Evolutionary conservation across 1,140 invertebrate species (phyloP), one percentile per base, ranked within the genome.

Genomic region (Meloidogyne hapla): DNA sequence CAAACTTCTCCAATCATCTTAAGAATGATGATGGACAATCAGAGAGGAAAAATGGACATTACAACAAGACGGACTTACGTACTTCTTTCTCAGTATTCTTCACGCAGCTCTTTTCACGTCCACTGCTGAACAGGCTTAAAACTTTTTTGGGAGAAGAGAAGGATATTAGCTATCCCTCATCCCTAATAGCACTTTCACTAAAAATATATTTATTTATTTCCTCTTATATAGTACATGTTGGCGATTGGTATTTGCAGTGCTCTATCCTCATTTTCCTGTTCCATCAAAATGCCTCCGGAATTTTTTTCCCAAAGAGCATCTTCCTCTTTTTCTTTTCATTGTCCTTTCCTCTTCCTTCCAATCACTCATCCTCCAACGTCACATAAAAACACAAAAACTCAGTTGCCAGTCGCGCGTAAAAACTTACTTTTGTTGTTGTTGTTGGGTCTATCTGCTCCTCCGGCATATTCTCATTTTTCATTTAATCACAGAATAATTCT

Each of bases 241-340:
- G 2, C 18, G 18, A 21, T 21, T 56, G 3, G 48, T 1, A 56
- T 15, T 33, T 33, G 28, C 28, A 33, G 28, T 2, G 5, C 1
- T 33, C 0, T 33, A 33, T 33, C 33, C 33, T 33, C 33, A 33
- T 56, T 15, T 56, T 56, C 48, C 48, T 56, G 48, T 56, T 56
- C 48, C 48, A 56, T 56, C 48, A n/a, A 56, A 56, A 56, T 56
- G 48, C 48, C 48, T 56, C 48, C 48, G 48, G 48, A 56, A 56
- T 56, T 56, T 56, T 48, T 45, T 56, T 56, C 48, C 48, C 48
- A 56, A 56, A 56, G 48, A 56, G 48, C 48, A 56, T 56, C 48
- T n/a, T 56, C 48, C 45, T 48, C 15, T n/a, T n/a, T 1, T 21
- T 13, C 8, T 21, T 6, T 56, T 56, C 1, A 1, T 56, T 56